Conservation (phyloP, 2,888 invertebrate genomes). For the Dynastes maya region DNA sequence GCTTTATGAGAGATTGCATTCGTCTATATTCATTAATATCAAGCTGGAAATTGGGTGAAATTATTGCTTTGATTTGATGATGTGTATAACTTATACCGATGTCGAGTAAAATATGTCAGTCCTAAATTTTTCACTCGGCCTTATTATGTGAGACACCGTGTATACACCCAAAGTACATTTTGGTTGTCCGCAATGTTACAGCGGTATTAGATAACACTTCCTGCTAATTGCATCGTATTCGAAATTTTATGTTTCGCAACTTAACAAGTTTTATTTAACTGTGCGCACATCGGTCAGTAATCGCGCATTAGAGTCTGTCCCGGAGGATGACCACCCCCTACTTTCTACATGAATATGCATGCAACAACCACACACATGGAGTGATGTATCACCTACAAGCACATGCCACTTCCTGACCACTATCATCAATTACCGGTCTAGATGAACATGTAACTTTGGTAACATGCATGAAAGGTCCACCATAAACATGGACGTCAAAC, state of each 20-base stretch:
- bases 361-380: conserved; percentile 61
- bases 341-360: conserved; percentile 67
- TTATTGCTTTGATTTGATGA: background rate
- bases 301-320: background rate
- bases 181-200: too few relatives aligned
- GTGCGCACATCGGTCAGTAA: background rate
- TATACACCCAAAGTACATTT: too few relatives aligned
- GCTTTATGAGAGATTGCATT: too few relatives aligned
- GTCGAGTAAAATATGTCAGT: too few relatives aligned
- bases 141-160: too few relatives aligned
- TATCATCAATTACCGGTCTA: conserved; percentile 71
- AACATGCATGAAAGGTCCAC: conserved; percentile 69
- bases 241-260: conserved; percentile 9
- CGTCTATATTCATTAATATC: too few relatives aligned
- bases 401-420: conserved; percentile 63
- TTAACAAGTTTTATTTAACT: conserved; percentile 23
- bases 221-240: too few relatives aligned
- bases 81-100: background rate
- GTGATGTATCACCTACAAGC: conserved; percentile 64
- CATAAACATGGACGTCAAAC: conserved; percentile 64
- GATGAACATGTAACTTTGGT: conserved; percentile 70
- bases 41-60: background rate
- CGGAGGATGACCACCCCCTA: conserved; percentile 19
- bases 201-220: too few relatives aligned
- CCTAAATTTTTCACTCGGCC: too few relatives aligned